Base-by-base conservation (phyloP, 1,140 invertebrate genomes). In the Idris sp. region DNA sequence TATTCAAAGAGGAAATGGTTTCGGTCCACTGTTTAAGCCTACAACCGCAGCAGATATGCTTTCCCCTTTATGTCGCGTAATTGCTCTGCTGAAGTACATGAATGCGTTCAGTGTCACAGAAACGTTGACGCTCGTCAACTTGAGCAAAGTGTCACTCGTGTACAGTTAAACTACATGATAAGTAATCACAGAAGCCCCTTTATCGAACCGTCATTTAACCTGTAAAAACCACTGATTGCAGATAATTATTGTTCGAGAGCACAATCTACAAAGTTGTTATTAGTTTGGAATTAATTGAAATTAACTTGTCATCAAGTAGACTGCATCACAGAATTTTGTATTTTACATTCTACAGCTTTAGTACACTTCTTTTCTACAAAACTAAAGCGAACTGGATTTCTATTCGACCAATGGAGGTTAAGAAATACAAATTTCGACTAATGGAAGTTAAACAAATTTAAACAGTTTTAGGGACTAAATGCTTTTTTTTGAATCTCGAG, bases 31-130 rank as follows among this genome's bases (percentile, higher is more conserved):
- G 73, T 75, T 69, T 31, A 49, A 62, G 59, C 64, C 53, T 40
- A 64, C 69, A 74, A 65, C 71, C 71, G 51, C 72, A 56, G 30
- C 49, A 62, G 72, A 68, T 62, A 74, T 62, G 62, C 49, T 49
- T 67, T 62, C 56, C 49, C 49, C 62, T 62, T 74, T 67, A 68
- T 58, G 31, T 30, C 48, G 53, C 53, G 43, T 67, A 74, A 74
- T 67, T 61, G 62, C 62, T 38, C 62, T 53, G 54, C 61, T 49
- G 43, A 73, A 61, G 25, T 59, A 43, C 53, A 51, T 36, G 40
- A 49, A 48, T 51, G 33, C 62, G 43, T 36, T 56, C 41, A 41
- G 54, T 36, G 36, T 59, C 65, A 69, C 44, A 58, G 54, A 51
- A 46, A 71, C 35, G 38, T 38, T 40, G 22, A 19, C 49, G 13